Conservation (phyloP, 2,113 vertebrate species). For the Oreochromis spilurus region DNA sequence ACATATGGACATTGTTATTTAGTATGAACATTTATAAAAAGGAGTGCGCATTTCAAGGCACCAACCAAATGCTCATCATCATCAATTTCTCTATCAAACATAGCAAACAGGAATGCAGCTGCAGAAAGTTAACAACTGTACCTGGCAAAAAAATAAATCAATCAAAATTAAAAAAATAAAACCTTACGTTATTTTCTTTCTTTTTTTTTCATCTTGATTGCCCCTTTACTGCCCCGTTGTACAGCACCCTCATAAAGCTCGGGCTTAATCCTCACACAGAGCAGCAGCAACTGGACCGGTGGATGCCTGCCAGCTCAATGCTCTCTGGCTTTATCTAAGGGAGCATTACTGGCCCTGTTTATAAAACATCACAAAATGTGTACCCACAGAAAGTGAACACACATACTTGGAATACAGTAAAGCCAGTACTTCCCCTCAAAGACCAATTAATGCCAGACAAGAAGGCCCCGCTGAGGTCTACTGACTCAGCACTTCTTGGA, state of each 20-base stretch:
- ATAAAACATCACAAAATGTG: constrained; percentile 48
- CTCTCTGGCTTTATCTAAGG: constrained; percentile 37
- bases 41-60: not conserved
- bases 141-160: not conserved
- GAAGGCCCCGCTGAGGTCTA: constrained; percentile 36
- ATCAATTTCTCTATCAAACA: not conserved
- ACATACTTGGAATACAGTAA: constrained; percentile 38
- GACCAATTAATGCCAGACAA: constrained; percentile 57
- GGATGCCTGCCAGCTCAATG: constrained; percentile 27
- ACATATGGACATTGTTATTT: not conserved
- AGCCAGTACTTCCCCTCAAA: constrained; percentile 32
- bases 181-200: not conserved
- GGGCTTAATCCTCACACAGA: constrained; percentile 13
- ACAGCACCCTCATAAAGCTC: constrained; percentile 12
- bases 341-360: constrained; percentile 40
- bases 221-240: not conserved
- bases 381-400: constrained; percentile 39
- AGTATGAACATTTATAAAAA: not conserved
- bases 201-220: not conserved
- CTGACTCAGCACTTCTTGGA: constrained; percentile 50
- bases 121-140: not conserved
- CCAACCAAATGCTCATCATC: constrained; percentile 4
- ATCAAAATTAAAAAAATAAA: not conserved
- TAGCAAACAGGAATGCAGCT: not conserved
- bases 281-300: constrained; percentile 19